phyloP scores from a whole-genome alignment of 2,888 invertebrate species.

The Aleiodes alternator region DNA sequence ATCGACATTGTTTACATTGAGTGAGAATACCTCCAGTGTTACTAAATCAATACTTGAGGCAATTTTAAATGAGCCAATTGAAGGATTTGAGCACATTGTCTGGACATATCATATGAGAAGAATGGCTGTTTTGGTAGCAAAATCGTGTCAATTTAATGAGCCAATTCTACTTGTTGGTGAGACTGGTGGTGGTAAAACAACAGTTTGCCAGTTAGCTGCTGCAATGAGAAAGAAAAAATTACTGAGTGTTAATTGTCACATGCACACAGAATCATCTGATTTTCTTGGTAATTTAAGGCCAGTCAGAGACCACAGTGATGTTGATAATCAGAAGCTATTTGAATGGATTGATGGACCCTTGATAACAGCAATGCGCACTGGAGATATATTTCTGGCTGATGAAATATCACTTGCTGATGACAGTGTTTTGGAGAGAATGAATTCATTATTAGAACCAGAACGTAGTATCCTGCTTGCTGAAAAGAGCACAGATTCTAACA shows the following conservation, averaged over 20 bases:
- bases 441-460: constrained; percentile 97
- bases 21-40: constrained; percentile 84
- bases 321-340: constrained; percentile 81
- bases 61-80: constrained; percentile 78
- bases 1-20: constrained; percentile 83
- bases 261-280: constrained; percentile 99
- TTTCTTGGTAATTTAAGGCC: constrained; percentile 97
- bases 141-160: constrained; percentile 93
- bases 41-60: constrained; percentile 84
- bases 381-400: constrained; percentile 94
- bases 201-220: constrained; percentile 93
- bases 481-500: constrained; percentile 82
- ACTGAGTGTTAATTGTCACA: constrained; percentile 95
- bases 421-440: constrained; percentile 96
- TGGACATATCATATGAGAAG: constrained; percentile 96
- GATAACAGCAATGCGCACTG: constrained; percentile 91
- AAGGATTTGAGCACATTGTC: constrained; percentile 87
- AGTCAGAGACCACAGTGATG: constrained; percentile 81
- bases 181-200: constrained; percentile 98
- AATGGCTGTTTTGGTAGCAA: constrained; percentile 85
- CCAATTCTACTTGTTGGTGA: constrained; percentile 97
- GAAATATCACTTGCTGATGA: constrained; percentile 99
- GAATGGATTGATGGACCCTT: constrained; percentile 99
- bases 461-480: constrained; percentile 93
- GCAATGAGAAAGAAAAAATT: constrained; percentile 82